These are phyloP conservation scores for Thryonomys swinderianus DNA, from an alignment of 2,113 vertebrate species.

Conservation along the genomic window DNA sequence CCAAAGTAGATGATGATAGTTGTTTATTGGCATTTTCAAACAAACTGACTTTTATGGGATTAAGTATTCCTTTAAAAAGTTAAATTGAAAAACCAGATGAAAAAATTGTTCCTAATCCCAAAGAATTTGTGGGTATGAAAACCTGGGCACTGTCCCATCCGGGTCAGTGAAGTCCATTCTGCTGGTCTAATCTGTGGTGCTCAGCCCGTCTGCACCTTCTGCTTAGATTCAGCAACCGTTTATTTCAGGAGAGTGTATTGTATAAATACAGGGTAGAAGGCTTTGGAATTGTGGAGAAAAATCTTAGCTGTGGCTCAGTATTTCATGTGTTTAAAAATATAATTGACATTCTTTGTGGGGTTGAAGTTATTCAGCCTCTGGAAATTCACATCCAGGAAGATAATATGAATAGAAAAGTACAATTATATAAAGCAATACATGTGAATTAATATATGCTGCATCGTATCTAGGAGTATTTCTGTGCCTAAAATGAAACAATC, in stretches of 20 bases:
- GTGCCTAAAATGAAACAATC: neutral
- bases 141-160: no score
- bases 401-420: neutral
- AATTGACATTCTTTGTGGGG: neutral
- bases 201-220: neutral
- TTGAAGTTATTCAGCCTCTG: neutral
- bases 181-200: neutral
- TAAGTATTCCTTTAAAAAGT: neutral
- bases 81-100: neutral
- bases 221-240: neutral
- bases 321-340: neutral
- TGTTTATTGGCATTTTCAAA: neutral
- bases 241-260: neutral
- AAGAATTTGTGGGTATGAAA: neutral
- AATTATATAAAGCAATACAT: neutral
- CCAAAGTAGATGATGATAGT: neutral
- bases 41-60: neutral
- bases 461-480: neutral
- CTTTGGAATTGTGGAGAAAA: conserved; percentile 29
- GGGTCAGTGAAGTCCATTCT: neutral
- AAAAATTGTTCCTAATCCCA: neutral
- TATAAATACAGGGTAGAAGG: neutral
- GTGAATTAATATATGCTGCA: neutral
- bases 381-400: conserved; percentile 8
- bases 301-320: neutral